Evolutionary conservation across 2,113 vertebrate genomes (phyloP).

Genomic region (Setophaga petechia): DNA sequence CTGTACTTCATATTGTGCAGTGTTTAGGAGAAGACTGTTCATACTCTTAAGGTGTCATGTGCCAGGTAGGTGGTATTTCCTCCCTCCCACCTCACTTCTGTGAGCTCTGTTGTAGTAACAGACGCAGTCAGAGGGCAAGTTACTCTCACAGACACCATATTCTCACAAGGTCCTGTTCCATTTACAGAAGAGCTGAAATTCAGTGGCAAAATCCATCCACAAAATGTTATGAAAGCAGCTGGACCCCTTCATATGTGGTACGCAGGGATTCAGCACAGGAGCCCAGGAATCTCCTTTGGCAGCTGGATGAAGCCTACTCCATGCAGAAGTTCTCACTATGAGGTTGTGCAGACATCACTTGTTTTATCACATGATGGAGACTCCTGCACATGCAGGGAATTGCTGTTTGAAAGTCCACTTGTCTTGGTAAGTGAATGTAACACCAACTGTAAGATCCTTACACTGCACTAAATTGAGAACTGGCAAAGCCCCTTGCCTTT

Average conservation of each 20-base stretch:
- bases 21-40: background rate
- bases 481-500: background rate
- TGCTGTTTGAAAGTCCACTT: background rate
- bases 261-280: background rate
- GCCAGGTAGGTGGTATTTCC: background rate
- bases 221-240: background rate
- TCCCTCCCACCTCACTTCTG: background rate
- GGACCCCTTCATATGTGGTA: background rate
- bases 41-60: background rate
- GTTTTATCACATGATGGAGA: background rate
- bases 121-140: background rate
- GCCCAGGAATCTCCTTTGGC: background rate
- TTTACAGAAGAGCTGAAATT: background rate
- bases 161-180: background rate
- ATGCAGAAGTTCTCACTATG: background rate
- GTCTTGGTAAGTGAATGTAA: background rate
- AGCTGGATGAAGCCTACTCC: background rate
- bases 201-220: background rate
- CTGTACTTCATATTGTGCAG: background rate
- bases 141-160: background rate
- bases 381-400: background rate
- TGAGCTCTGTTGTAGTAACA: background rate
- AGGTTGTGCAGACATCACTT: background rate
- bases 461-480: background rate
- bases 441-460: background rate